Conservation (phyloP, 2,888 invertebrate genomes). For the Diloba caeruleocephala region DNA sequence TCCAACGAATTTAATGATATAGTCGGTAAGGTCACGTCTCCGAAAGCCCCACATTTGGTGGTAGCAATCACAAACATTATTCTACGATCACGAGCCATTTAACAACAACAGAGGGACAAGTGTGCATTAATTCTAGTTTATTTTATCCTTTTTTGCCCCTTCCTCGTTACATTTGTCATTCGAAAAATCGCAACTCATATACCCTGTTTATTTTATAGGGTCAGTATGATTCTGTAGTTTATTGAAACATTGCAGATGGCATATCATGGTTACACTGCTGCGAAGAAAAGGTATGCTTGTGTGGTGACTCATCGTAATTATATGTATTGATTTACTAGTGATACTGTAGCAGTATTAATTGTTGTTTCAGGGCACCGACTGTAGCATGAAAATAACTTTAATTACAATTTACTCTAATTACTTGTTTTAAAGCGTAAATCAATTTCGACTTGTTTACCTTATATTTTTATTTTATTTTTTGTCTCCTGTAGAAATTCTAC, state of each 20-base stretch:
- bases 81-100: conserved; percentile 77
- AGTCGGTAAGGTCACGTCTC: conserved; percentile 4
- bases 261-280: not conserved
- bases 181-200: conserved; percentile 72
- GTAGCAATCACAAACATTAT: conserved; percentile 58
- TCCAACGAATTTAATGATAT: conserved; percentile 2
- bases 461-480: too few relatives aligned
- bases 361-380: too few relatives aligned
- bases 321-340: too few relatives aligned
- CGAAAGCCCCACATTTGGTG: conserved; percentile 67
- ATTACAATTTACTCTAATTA: too few relatives aligned
- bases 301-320: too few relatives aligned
- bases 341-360: too few relatives aligned
- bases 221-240: conserved; percentile 29
- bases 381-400: too few relatives aligned
- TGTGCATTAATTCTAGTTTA: conserved; percentile 73
- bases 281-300: not conserved
- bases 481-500: too few relatives aligned
- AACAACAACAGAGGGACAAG: conserved; percentile 74
- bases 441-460: too few relatives aligned
- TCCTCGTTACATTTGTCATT: conserved; percentile 72
- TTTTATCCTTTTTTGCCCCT: conserved; percentile 62
- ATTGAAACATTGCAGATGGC: conserved; percentile 42
- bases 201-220: conserved; percentile 68
- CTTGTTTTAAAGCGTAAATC: too few relatives aligned